These are phyloP conservation scores for Equus quagga DNA, from an alignment of 2,113 vertebrate species.

Conservation along the genomic window DNA sequence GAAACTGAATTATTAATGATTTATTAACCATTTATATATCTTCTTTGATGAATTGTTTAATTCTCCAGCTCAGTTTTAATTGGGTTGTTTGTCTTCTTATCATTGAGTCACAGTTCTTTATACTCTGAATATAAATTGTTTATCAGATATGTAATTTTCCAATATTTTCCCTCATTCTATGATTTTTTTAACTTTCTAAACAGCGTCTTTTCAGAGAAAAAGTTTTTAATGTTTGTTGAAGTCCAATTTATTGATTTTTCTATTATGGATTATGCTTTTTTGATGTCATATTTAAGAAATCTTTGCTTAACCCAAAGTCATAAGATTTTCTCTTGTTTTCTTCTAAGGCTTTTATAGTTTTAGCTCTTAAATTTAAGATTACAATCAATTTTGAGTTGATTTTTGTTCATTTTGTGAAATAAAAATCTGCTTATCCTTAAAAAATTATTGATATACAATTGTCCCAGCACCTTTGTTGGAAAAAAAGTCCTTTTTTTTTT, in stretches of 20 bases:
- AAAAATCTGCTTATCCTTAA: background rate
- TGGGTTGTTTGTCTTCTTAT: slow-evolving; percentile 1
- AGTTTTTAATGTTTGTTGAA: background rate
- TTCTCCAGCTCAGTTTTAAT: background rate
- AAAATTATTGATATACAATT: background rate
- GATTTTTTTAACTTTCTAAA: background rate
- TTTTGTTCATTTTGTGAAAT: background rate
- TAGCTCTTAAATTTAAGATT: background rate
- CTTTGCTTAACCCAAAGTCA: background rate
- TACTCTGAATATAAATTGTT: background rate
- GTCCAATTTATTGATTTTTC: background rate
- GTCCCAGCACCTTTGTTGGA: background rate
- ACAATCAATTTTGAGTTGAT: background rate
- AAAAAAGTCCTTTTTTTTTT: background rate
- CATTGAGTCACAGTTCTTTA: background rate
- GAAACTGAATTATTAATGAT: no score
- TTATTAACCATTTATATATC: background rate
- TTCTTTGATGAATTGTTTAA: background rate
- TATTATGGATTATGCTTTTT: background rate
- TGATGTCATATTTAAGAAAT: slow-evolving; percentile 18
- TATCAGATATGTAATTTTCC: background rate
- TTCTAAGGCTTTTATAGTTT: background rate
- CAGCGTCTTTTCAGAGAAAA: background rate
- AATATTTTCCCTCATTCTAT: background rate
- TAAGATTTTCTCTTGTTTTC: background rate